These are phyloP conservation scores for Asarcornis scutulata DNA, from an alignment of 2,113 vertebrate genomes.

Conservation along the genomic window DNA sequence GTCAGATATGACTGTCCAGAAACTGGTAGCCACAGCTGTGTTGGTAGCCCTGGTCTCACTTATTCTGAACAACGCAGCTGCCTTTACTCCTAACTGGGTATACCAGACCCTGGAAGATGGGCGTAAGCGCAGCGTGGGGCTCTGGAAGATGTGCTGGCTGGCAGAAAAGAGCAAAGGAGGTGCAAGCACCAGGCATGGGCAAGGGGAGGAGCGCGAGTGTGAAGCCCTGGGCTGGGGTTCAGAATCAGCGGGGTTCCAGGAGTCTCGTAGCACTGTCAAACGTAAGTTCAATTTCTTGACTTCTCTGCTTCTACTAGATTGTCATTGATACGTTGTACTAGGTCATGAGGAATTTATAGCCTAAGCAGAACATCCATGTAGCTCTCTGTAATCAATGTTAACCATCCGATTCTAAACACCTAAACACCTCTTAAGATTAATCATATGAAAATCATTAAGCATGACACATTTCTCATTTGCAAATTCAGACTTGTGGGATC, in stretches of 20 bases:
- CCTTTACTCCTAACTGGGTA: conserved; percentile 95
- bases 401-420: background rate
- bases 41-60: conserved; percentile 93
- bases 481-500: background rate
- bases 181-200: conserved; percentile 61
- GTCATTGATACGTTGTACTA: accelerated
- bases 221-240: conserved; percentile 91
- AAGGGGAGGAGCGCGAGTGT: conserved; percentile 80
- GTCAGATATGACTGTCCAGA: conserved; percentile 89
- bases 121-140: conserved; percentile 91
- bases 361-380: background rate
- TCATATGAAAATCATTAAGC: background rate
- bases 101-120: conserved; percentile 91
- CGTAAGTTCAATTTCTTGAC: conserved; percentile 81
- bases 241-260: conserved; percentile 90
- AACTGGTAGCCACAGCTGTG: conserved; percentile 92
- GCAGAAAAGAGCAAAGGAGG: conserved; percentile 76
- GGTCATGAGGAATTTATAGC: background rate
- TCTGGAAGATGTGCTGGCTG: conserved; percentile 92
- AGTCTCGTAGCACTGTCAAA: conserved; percentile 94
- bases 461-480: background rate
- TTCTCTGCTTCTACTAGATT: background rate
- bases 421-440: background rate
- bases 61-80: conserved; percentile 92
- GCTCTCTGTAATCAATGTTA: background rate